Percentiles rank a stretch among this genome's conserved stretches.
phyloP scores from a whole-genome alignment of 2,797 vertebrate species.

The Erethizon dorsatum region DNA sequence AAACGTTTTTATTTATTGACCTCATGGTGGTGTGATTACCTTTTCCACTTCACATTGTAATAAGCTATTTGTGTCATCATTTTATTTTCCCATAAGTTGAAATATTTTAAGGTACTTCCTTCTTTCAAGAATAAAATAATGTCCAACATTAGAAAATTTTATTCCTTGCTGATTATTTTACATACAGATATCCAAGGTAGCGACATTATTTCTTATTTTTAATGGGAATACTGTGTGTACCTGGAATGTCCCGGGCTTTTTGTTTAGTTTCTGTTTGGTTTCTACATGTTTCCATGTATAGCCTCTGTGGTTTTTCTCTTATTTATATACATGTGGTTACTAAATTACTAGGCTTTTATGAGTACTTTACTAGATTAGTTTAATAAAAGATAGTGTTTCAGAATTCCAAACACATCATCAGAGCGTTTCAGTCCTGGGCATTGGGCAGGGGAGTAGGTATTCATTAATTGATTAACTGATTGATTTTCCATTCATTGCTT shows the following conservation, averaged over 20 bases:
- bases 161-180: conserved; percentile 54
- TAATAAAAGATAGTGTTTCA: conserved; percentile 31
- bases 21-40: conserved; percentile 88
- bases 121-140: conserved; percentile 59
- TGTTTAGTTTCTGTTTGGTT: conserved; percentile 53
- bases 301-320: conserved; percentile 13
- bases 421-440: conserved; percentile 45
- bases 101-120: conserved; percentile 59
- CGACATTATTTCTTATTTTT: neutral
- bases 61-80: conserved; percentile 54
- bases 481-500: neutral
- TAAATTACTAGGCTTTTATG: conserved; percentile 46
- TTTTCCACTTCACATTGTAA: conserved; percentile 88
- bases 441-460: neutral
- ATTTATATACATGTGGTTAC: neutral
- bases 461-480: neutral
- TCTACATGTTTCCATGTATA: conserved; percentile 34
- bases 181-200: conserved; percentile 41
- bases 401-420: conserved; percentile 38
- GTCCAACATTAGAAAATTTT: neutral
- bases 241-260: conserved; percentile 5
- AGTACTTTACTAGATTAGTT: conserved; percentile 46
- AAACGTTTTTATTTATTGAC: conserved; percentile 89
- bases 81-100: conserved; percentile 66
- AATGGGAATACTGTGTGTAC: neutral